Evolutionary conservation across 2,113 vertebrate species (phyloP), one percentile per base, ranked within the genome.

Genomic region (Thamnophis sirtalis): DNA sequence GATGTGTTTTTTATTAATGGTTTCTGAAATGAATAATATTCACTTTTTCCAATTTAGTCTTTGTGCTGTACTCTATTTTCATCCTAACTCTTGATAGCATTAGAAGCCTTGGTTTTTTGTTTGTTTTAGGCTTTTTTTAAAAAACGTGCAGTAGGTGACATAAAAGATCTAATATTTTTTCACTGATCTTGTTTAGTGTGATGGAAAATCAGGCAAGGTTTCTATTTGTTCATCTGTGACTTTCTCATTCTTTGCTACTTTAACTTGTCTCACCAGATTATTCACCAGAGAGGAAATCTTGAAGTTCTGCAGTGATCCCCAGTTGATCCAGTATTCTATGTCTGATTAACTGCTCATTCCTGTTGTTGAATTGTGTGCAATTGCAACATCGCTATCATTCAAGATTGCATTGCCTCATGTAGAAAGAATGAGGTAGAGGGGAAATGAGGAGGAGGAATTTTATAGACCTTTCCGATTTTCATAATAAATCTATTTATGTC

Each of bases 91-190:
- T 80, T 56, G 17, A 17, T 84, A 53, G 38, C 68, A 33, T 33
- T 26, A 26, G 33, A 86, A 63, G 93, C 51, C 1, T 88, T 84
- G 96, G 94, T 90, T 97, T 93, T 89, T n/a, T 68, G 2, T 60
- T 60, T 17, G 51, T 13, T 53, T 56, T n/a, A n/a, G n/a, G n/a
- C n/a, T n/a, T n/a, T n/a, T n/a, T n/a, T n/a, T n/a, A n/a, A n/a
- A n/a, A n/a, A n/a, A n/a, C 90, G 80, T 92, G 97, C 97, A 95
- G 97, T 97, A 98, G 97, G 93, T 97, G 97, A 97, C 96, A 96
- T 94, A 91, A 95, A 95, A 97, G 95, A 95, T 97, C 95, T 89
- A 80, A 94, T 80, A 94, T 97, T 55, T 97, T 0, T 0, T 80
- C 93, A 84, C 91, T 91, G 38, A 85, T 50, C 2, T 43, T 21